Conservation (phyloP, 2,888 invertebrate genomes). For the Nymphalis c-album region DNA sequence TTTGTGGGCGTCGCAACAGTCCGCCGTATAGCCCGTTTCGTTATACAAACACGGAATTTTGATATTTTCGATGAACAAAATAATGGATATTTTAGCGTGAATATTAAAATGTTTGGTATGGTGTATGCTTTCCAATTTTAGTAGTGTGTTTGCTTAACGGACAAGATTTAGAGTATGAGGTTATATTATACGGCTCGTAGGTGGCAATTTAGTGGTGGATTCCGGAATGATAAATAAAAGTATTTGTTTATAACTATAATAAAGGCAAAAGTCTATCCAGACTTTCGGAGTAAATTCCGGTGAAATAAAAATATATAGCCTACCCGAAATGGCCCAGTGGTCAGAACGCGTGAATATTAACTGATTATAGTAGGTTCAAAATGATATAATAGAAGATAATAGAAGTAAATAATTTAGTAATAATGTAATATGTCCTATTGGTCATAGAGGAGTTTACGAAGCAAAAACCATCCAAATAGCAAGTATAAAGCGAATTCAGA, state of each 20-base stretch:
- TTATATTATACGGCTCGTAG: slow-evolving; percentile 36
- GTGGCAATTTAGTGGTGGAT: slow-evolving; percentile 35
- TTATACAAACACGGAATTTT: slow-evolving; percentile 20
- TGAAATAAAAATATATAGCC: no score
- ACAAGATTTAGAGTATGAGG: slow-evolving; percentile 37
- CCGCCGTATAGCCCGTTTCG: not conserved
- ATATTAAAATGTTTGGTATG: slow-evolving; percentile 20
- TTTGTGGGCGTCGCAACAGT: slow-evolving; percentile 47
- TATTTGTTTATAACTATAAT: not conserved
- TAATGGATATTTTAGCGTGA: slow-evolving; percentile 18
- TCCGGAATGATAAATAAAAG: not conserved
- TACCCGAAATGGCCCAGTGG: no score
- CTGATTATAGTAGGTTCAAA: no score
- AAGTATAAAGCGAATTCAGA: not conserved
- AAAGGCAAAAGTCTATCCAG: no score
- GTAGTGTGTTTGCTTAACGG: slow-evolving; percentile 44
- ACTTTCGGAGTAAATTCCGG: no score
- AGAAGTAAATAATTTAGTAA: no score
- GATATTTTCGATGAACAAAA: slow-evolving; percentile 13
- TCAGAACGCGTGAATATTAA: no score
- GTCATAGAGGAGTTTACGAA: no score
- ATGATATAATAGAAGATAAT: no score
- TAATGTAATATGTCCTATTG: no score
- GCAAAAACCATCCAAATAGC: no score
- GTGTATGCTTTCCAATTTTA: slow-evolving; percentile 69